phyloP scores from a whole-genome alignment of 2,113 vertebrate genomes.

The Ibidorhyncha struthersii region DNA sequence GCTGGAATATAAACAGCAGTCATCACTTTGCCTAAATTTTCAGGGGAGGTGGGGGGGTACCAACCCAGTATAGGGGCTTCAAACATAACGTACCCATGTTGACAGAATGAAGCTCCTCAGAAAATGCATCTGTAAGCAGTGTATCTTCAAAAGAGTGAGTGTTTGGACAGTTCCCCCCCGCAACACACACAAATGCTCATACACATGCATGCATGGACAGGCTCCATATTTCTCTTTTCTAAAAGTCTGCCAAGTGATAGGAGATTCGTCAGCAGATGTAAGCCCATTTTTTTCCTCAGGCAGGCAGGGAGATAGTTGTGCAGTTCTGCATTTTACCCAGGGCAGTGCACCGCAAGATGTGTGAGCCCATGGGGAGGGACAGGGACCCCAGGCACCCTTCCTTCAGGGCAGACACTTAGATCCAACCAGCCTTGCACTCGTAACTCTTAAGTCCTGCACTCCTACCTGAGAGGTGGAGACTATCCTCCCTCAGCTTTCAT shows the following conservation, averaged over 20 bases:
- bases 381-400: neutral
- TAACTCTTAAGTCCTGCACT: neutral
- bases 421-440: neutral
- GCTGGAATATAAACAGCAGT: neutral
- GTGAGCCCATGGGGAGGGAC: rapidly evolving
- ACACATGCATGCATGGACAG: neutral
- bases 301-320: neutral
- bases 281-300: neutral
- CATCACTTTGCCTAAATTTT: neutral
- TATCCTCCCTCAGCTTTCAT: neutral
- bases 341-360: neutral
- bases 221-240: neutral
- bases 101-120: neutral
- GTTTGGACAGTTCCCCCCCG: neutral
- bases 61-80: neutral
- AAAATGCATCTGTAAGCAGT: neutral
- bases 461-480: neutral
- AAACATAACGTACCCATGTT: neutral
- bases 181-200: neutral
- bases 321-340: neutral
- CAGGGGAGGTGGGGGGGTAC: rapidly evolving
- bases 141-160: neutral
- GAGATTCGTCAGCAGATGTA: neutral
- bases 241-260: neutral
- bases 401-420: neutral